Conservation (phyloP, 2,888 invertebrate genomes). For the Formica aserva region DNA sequence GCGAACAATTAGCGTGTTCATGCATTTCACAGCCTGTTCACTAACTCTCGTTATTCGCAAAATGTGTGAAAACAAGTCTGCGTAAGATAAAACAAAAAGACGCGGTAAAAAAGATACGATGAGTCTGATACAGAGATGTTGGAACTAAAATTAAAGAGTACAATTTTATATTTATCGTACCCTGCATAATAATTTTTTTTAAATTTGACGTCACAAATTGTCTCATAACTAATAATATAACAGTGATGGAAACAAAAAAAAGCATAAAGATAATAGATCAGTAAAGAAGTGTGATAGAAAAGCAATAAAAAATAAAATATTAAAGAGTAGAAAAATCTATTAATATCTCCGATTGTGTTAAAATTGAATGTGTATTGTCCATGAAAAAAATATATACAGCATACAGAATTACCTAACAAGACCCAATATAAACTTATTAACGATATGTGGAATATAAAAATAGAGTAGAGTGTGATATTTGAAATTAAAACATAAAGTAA, state of each 20-base stretch:
- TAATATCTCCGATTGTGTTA: neutral
- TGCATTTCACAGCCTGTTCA: constrained; percentile 11
- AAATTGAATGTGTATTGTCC: too few relatives aligned
- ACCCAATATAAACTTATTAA: neutral
- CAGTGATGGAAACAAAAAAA: neutral
- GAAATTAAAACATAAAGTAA: neutral
- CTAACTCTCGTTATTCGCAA: neutral
- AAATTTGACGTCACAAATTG: neutral
- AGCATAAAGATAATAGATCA: neutral
- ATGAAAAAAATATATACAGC: neutral
- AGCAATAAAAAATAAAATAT: neutral
- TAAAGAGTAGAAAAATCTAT: neutral
- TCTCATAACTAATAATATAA: neutral
- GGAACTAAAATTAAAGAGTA: neutral
- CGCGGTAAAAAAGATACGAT: neutral
- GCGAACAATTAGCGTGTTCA: constrained; percentile 31
- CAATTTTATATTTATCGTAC: neutral
- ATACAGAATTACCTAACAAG: neutral
- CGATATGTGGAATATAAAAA: neutral
- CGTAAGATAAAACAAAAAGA: neutral
- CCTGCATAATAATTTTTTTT: too few relatives aligned
- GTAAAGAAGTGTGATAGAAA: neutral
- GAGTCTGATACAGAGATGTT: neutral
- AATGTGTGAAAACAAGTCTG: neutral
- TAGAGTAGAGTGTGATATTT: neutral